Conservation (phyloP, 2,888 invertebrate species). For the Theretra japonica region DNA sequence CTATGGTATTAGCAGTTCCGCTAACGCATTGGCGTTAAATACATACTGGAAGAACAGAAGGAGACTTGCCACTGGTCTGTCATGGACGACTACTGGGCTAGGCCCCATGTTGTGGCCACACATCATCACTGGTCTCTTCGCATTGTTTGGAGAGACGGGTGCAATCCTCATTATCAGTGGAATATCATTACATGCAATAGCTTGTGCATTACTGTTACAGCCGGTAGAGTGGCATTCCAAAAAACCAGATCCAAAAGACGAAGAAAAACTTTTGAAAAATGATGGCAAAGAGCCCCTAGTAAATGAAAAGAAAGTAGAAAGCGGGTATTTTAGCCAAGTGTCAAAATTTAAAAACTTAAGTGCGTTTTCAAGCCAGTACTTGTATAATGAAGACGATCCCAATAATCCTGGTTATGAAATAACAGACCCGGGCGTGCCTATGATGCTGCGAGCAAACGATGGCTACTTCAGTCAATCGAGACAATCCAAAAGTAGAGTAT, state of each 20-base stretch:
- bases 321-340: slow-evolving; percentile 72
- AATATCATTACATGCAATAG: slow-evolving; percentile 87
- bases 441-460: slow-evolving; percentile 87
- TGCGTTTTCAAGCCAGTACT: slow-evolving; percentile 86
- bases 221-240: slow-evolving; percentile 90
- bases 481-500: slow-evolving; percentile 71
- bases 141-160: slow-evolving; percentile 86
- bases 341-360: slow-evolving; percentile 75
- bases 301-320: slow-evolving; percentile 62
- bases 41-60: slow-evolving; percentile 89
- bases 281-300: slow-evolving; percentile 43
- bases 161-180: slow-evolving; percentile 88
- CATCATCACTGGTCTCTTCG: slow-evolving; percentile 87
- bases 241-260: slow-evolving; percentile 58
- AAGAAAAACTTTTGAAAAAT: slow-evolving; percentile 58
- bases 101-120: slow-evolving; percentile 90
- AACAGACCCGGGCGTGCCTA: slow-evolving; percentile 87
- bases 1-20: slow-evolving; percentile 87
- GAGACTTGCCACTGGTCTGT: slow-evolving; percentile 88
- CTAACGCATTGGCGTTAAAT: slow-evolving; percentile 89
- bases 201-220: slow-evolving; percentile 88
- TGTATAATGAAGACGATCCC: slow-evolving; percentile 87
- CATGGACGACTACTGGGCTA: slow-evolving; percentile 89
- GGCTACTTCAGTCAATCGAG: slow-evolving; percentile 85
- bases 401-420: slow-evolving; percentile 87